Base-by-base conservation (phyloP, 2,113 vertebrate genomes). In the Hirundichthys speculiger region DNA sequence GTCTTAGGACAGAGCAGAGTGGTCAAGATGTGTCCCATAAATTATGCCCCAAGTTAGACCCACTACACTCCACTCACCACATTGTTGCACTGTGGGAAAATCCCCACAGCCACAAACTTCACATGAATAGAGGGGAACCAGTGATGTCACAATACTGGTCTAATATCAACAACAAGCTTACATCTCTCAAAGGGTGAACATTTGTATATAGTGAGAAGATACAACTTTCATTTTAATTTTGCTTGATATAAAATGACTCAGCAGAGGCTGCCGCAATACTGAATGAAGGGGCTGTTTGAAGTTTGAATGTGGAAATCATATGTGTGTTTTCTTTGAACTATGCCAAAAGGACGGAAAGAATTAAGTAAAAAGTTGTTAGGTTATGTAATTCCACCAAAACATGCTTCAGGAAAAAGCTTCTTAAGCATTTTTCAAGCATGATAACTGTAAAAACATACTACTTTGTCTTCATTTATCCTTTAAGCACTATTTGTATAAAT, bases 41-140 rank as follows among this genome's bases (percentile, higher is more conserved):
- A 65, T 38, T 58, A 49, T 50, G 46, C 62, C 53, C 18, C n/a
- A 12, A 65, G 47, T 42, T 55, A 57, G 41, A 83, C 50, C 66
- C 61, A 51, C 52, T 53, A 43, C 20, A 52, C 4, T 30, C 21
- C 15, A 48, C 55, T 68, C 59, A 57, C 43, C 55, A 43, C 39
- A 48, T 50, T 19, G 47, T 65, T 21, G 66, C 63, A 52, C 27
- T 67, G 14, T 69, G 67, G 83, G 85, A 76, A 90, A 88, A 73
- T 78, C 83, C 88, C 82, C 49, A 42, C 2, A 64, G 30, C 48
- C 47, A 15, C 57, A 66, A 7, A 57, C 52, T 18, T 21, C 47
- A 30, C 14, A 34, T 34, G 48, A 34, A 21, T 19, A 56, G 53
- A 57, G 1, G 47, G 4, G 15, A 8, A 58, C 25, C 38, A 39